Evolutionary conservation across 2,888 invertebrate genomes (phyloP).

Genomic region (Polia nebulosa): DNA sequence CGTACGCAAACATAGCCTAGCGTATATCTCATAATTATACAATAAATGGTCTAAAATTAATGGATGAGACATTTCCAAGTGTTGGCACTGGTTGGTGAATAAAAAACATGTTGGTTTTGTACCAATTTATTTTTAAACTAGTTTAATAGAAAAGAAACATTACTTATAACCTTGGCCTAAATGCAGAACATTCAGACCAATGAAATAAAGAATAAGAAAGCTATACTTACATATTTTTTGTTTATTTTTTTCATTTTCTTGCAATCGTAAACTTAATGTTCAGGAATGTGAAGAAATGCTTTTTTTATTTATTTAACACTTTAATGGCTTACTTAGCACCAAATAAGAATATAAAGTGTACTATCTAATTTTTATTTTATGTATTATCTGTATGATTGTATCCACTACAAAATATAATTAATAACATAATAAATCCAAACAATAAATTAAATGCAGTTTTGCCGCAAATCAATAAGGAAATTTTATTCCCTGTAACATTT

Average conservation of each 20-base stretch:
- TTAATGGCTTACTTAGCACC: constrained; percentile 64
- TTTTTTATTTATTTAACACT: constrained; percentile 42
- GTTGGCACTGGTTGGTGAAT: constrained; percentile 5
- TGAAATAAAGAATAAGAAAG: constrained; percentile 45
- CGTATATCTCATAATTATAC: too few species aligned
- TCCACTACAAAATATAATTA: constrained; percentile 24
- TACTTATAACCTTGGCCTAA: constrained; percentile 49
- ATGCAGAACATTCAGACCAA: constrained; percentile 50
- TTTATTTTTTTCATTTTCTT: constrained; percentile 18
- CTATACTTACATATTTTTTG: constrained; percentile 20
- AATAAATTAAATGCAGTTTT: constrained; percentile 19
- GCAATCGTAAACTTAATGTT: constrained; percentile 37
- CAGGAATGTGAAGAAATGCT: constrained; percentile 76
- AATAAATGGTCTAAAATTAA: too few species aligned
- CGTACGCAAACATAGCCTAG: too few species aligned
- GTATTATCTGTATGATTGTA: constrained; percentile 19
- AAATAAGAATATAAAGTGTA: constrained; percentile 37
- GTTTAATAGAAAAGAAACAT: constrained; percentile 64
- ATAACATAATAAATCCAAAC: constrained; percentile 1
- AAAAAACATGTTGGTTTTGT: constrained; percentile 45
- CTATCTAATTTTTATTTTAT: constrained; percentile 32
- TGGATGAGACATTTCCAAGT: too few species aligned
- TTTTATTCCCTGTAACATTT: constrained; percentile 46
- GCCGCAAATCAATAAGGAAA: constrained; percentile 9
- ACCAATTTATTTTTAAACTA: constrained; percentile 69